These are phyloP conservation scores for Aleadryas rufinucha DNA, from an alignment of 2,113 vertebrate species.

Conservation along the genomic window DNA sequence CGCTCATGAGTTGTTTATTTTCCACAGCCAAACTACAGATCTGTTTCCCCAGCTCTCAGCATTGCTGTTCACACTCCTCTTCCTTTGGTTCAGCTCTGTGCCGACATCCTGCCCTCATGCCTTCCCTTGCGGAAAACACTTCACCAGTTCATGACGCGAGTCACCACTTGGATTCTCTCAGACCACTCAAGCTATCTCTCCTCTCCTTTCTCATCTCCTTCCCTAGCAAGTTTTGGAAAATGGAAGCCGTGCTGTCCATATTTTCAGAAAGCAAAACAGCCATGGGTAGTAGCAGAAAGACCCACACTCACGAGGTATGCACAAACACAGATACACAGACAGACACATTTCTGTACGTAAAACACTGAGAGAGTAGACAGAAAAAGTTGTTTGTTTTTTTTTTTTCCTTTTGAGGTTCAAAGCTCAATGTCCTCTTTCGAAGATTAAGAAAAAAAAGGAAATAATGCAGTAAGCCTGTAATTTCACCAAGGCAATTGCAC, in stretches of 20 bases:
- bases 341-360: accelerated
- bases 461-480: not conserved
- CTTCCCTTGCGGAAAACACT: not conserved
- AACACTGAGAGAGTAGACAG: not conserved
- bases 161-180: not conserved
- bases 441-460: not conserved
- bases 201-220: not conserved
- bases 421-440: not conserved
- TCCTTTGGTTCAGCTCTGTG: not conserved
- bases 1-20: not conserved
- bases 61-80: not conserved
- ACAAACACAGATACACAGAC: not conserved
- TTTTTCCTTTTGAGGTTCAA: not conserved
- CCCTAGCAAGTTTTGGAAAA: not conserved
- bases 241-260: not conserved
- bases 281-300: not conserved
- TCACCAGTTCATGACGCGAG: accelerated
- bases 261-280: not conserved
- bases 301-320: not conserved
- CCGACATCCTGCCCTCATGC: accelerated
- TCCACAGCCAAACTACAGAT: not conserved
- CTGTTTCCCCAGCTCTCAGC: not conserved
- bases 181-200: accelerated
- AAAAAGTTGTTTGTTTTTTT: accelerated
- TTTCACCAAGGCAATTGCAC: not conserved